Evolutionary conservation across 2,797 vertebrate genomes (phyloP), one percentile per base, ranked within the genome.

Genomic region (Myotis daubentonii): DNA sequence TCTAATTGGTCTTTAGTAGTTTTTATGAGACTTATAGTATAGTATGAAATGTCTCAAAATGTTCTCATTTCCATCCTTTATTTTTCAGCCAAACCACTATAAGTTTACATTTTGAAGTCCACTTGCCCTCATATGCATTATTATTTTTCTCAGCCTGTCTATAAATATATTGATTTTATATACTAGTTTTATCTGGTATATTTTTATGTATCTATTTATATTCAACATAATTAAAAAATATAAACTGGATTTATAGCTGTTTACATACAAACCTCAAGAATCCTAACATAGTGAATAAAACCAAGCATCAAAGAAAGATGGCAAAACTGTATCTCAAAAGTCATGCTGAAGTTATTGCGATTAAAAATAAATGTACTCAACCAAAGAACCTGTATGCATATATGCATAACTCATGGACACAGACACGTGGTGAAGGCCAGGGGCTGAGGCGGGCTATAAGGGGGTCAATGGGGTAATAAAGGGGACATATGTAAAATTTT

Each of bases 161-260:
- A 55, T 66, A 79, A 90, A 89, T 41, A 95, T 17, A 87, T 66
- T 51, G 6, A 72, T 81, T 89, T 96, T 51, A 9, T 1, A 62
- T 60, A 4, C 36, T 76, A 93, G 11, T 70, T 94, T 95, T 41
- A 82, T 55, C 22, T 28, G n/a, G 0, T 13, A 30, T 90, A 80
- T 92, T 88, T 94, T 85, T 66, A 28, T 82, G 19, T 60, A 44
- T 85, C 84, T 95, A 79, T 81, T 93, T 87, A 49, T 75, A 86
- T 88, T 93, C 4, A 93, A 72, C 4, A 17, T 62, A 86, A 5
- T 70, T 66, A 78, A 76, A 81, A 94, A 84, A 47, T 83, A 60
- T 68, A 79, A 76, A 71, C 11, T 86, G 19, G 9, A 72, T 5
- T 51, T 70, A 36, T 15, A 44, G 6, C 6, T 74, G 70, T 93